Evolutionary conservation across 2,113 vertebrate genomes (phyloP), one percentile per base, ranked within the genome.

Genomic region (Xenotilapia leptura): DNA sequence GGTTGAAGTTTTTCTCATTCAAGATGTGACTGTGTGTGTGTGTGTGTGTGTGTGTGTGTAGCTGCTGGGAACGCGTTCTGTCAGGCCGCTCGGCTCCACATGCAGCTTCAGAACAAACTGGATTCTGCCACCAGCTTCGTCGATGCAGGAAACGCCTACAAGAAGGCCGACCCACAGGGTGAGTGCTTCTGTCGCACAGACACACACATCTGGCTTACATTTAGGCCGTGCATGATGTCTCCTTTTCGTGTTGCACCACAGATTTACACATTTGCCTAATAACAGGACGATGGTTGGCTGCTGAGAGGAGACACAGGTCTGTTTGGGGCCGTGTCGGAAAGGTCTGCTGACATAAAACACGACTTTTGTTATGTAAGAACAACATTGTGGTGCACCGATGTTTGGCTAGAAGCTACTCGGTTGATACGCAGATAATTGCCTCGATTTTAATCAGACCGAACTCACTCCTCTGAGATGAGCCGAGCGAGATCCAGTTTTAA

Each of bases 81-180:
- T 82, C 99, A 99, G 96, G 98, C 98, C 0, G 99, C 98, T 92
- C 97, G 97, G 87, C 98, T 99, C 84, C 98, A 99, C 92, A 99
- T 99, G 97, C 99, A 99, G 93, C 97, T 99, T 62, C 98, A 99
- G 96, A 99, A 99, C 96, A 99, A 99, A 86, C 97, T 99, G 17
- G 98, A 99, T 93, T 97, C 99, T 0, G 99, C 99, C 82, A 99
- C 98, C 92, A 98, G 98, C 95, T 99, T 99, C 1, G 99, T 99
- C 70, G 98, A 99, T 0, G 99, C 99, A 0, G 99, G 99, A 3
- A 99, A 99, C 2, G 98, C 99, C 38, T 99, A 98, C 94, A 99
- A 99, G 93, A 99, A 99, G 91, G 98, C 99, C 1, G 98, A 99
- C 93, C 99, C 99, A 0, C 98, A 99, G 94, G 99, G 99, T 99